Base-by-base conservation (phyloP, 2,888 invertebrate species). In the Pardosa pseudoannulata region DNA sequence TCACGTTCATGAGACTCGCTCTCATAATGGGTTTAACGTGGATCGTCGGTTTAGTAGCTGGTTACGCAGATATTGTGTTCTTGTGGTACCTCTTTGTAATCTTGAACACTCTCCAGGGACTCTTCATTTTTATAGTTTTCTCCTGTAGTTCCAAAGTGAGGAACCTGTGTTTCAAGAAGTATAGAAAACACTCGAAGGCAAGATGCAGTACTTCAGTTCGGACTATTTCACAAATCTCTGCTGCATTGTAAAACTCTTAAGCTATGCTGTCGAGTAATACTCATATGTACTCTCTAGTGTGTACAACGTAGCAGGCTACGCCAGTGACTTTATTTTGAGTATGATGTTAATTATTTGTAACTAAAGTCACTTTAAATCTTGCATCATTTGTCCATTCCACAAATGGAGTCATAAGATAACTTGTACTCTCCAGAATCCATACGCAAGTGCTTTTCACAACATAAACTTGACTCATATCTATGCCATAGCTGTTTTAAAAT, bases 11-110 rank as follows among this genome's bases (percentile, higher is more conserved):
- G 68, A 90, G 92, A 13, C 90, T 93, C 62, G 92, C 92, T 6
- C 88, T 93, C 23, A 90, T 93, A 72, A 93, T 93, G 92, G 93
- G 93, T 1, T 90, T 93, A 7, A 92, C 92, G 1, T 93, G 93
- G 93, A 90, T 92, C 32, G 90, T 91, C 31, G 93, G 93, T 16
- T 90, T 93, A 1, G 89, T 92, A 11, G 93, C 92, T 3, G 92
- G 92, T 1, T 91, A 91, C 65, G 89, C 92, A 13, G 91, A 93
- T 88, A 41, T 73, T 7, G 87, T 79, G n/a, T 89, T 91, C 29
- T 88, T 93, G 19, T 93, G 93, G 93, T 92, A 92, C 88, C 89
- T 92, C n/a, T 93, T 93, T 90, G 91, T 93, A 5, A 90, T 91
- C 5, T 90, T 93, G 75, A 93, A 93, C 90, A 91, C 93, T 7